Percentiles rank a stretch among this genome's conserved stretches.
Conservation (phyloP, 1,140 invertebrate genomes). For the Drosophila murphyi region DNA sequence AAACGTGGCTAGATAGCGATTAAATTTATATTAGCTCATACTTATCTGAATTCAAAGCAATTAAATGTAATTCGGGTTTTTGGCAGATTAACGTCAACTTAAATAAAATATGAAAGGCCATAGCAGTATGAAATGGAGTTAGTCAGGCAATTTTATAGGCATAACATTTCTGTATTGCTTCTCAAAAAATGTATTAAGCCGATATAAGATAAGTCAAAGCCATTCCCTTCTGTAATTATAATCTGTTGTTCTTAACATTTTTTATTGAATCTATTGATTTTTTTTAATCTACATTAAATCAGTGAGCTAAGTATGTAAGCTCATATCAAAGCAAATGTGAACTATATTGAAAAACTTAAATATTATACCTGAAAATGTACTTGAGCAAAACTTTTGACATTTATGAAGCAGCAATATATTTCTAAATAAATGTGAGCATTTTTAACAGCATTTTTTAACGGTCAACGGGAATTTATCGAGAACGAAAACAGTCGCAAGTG, state of each 20-base stretch:
- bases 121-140: too few relatives aligned
- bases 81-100: constrained; percentile 10
- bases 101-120: not conserved
- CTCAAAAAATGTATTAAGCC: not conserved
- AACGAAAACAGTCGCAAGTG: constrained; percentile 6
- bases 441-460: not conserved
- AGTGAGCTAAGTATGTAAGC: not conserved
- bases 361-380: not conserved
- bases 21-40: constrained; percentile 34
- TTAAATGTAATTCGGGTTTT: constrained; percentile 20
- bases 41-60: constrained; percentile 35
- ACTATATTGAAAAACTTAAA: too few relatives aligned
- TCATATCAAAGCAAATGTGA: not conserved
- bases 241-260: not conserved
- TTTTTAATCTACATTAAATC: not conserved
- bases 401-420: not conserved
- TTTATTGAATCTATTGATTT: not conserved
- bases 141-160: too few relatives aligned
- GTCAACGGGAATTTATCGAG: too few relatives aligned
- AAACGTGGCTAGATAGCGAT: constrained; percentile 12
- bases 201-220: not conserved
- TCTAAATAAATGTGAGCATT: not conserved
- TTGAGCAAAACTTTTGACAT: not conserved
- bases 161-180: not conserved
- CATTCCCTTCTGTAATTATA: not conserved